Conservation (phyloP, 2,888 invertebrate species). For the Erebia ligea region DNA sequence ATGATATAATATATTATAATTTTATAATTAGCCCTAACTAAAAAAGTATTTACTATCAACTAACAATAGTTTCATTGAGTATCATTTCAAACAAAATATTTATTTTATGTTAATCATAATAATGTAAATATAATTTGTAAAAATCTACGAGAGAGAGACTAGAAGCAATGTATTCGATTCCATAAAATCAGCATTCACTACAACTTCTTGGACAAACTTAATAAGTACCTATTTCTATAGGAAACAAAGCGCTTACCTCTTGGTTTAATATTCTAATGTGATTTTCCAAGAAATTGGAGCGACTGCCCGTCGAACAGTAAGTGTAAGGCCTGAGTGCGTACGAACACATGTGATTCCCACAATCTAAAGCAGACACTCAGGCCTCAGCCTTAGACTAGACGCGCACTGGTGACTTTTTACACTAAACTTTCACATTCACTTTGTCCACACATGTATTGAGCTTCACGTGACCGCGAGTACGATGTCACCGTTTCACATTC, state of each 20-base stretch:
- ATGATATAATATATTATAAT: neutral
- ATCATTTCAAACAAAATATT: conserved; percentile 6
- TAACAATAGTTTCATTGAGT: conserved; percentile 17
- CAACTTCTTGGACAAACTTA: conserved; percentile 25
- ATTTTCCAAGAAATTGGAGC: conserved; percentile 25
- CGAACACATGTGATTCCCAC: neutral
- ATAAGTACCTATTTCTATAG: conserved; percentile 24
- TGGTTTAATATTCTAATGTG: conserved; percentile 6
- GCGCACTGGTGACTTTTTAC: conserved; percentile 26
- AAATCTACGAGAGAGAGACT: conserved; percentile 7
- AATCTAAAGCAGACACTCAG: neutral
- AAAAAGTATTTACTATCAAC: conserved; percentile 8
- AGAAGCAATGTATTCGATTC: conserved; percentile 26
- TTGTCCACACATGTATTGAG: conserved; percentile 16
- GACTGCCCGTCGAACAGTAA: conserved; percentile 1
- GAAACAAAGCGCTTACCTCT: conserved; percentile 27
- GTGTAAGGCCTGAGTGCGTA: neutral
- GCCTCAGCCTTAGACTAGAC: conserved; percentile 22
- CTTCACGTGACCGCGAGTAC: neutral
- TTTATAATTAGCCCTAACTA: conserved; percentile 20
- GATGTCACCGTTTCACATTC: conserved; percentile 3
- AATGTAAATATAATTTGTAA: conserved; percentile 8
- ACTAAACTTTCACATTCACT: conserved; percentile 20
- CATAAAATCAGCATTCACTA: conserved; percentile 21
- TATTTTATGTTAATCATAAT: neutral